Conservation (phyloP, 53 echinoderm and acorn worm species). For the Temnopleurus reevesii region DNA sequence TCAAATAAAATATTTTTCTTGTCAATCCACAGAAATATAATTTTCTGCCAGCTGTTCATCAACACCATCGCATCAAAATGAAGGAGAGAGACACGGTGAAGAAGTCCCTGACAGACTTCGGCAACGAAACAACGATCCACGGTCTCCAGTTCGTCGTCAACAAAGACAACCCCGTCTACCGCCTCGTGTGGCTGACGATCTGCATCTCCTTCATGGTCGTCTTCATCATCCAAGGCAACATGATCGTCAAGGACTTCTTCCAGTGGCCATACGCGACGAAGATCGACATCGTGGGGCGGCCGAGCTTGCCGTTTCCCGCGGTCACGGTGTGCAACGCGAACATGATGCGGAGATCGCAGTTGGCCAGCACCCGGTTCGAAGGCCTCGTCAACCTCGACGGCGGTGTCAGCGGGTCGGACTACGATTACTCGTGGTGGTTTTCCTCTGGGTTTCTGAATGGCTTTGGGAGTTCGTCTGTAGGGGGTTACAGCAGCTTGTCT, state of each 20-base stretch:
- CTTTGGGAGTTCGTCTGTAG: too few species aligned
- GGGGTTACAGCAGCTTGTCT: not conserved
- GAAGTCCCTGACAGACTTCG: constrained; percentile 26
- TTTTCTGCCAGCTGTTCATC: too few species aligned
- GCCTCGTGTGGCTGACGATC: constrained; percentile 3
- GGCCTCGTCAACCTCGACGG: constrained; percentile 78
- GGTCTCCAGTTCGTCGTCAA: constrained; percentile 26
- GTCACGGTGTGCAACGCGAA: constrained; percentile 87
- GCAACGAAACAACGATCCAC: constrained; percentile 41
- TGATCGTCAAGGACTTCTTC: not conserved
- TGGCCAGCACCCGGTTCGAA: constrained; percentile 71
- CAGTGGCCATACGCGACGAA: constrained; percentile 39
- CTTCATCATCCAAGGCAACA: constrained; percentile 1
- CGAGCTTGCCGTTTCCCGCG: constrained; percentile 69
- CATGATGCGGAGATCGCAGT: constrained; percentile 62
- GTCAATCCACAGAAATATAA: too few species aligned
- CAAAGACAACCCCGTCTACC: not conserved
- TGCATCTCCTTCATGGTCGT: not conserved
- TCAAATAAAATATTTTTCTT: too few species aligned
- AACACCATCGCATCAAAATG: too few species aligned
- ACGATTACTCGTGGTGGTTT: constrained; percentile 69
- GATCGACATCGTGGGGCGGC: constrained; percentile 67
- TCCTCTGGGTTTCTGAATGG: constrained; percentile 29
- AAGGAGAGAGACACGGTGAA: not conserved
- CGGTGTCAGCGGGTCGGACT: constrained; percentile 63